phyloP scores from a whole-genome alignment of 2,797 vertebrate species.

The Cuculus canorus region DNA sequence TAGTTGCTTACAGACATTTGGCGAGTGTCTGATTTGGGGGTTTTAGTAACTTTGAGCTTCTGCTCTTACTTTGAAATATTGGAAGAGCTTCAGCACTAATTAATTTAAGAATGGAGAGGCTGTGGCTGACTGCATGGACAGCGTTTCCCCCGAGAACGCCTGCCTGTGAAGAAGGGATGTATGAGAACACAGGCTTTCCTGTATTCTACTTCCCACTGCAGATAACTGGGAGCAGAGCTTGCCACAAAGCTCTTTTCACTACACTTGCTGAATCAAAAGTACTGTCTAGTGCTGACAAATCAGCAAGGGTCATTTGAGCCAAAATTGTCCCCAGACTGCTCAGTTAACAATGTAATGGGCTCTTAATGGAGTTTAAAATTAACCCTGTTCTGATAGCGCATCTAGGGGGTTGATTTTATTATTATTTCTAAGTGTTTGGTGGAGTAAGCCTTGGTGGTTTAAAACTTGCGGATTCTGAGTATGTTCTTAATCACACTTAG shows the following conservation, averaged over 20 bases:
- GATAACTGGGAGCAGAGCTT: not conserved
- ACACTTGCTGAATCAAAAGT: slow-evolving; percentile 61
- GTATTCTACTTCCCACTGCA: slow-evolving; percentile 63
- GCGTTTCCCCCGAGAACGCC: slow-evolving; percentile 29
- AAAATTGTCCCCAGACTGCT: slow-evolving; percentile 18
- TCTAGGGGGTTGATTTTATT: not conserved
- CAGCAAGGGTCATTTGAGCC: slow-evolving; percentile 34
- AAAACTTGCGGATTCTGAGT: not conserved
- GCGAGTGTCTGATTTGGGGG: not conserved
- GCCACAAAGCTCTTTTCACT: slow-evolving; percentile 63
- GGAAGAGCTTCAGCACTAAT: not conserved
- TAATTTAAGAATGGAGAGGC: slow-evolving; percentile 6
- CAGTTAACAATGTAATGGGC: not conserved
- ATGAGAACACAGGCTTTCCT: slow-evolving; percentile 23
- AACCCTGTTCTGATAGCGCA: not conserved
- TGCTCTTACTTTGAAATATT: not conserved
- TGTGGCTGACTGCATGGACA: not conserved
- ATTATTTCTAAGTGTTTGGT: not conserved
- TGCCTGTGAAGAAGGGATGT: slow-evolving; percentile 33
- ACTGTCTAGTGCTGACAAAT: slow-evolving; percentile 42
- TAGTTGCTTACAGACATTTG: not conserved
- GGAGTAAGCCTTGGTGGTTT: not conserved
- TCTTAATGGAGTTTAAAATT: not conserved
- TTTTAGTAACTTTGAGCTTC: not conserved
- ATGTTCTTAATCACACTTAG: not conserved